Percentiles rank a stretch among this genome's conserved stretches.
phyloP scores from a whole-genome alignment of 2,888 invertebrate genomes.

The Lypha dubia region DNA sequence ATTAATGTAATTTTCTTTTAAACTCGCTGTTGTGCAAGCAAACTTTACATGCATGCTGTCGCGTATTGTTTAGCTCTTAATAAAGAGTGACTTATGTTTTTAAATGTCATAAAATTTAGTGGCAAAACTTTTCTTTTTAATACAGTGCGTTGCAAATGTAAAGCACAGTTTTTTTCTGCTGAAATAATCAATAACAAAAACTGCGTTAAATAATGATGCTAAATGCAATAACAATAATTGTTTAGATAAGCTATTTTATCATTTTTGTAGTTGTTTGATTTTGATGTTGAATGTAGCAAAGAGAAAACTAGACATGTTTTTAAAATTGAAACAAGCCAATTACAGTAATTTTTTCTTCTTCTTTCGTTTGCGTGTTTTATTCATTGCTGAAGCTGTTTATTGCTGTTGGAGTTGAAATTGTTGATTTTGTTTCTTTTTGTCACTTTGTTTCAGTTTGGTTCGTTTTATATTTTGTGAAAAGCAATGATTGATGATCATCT shows the following conservation, averaged over 20 bases:
- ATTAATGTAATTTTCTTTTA: too few relatives aligned
- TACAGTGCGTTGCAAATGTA: slow-evolving; percentile 42
- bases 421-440: slow-evolving; percentile 45
- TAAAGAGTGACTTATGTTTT: background rate
- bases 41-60: background rate
- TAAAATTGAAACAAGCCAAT: slow-evolving; percentile 66
- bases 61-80: background rate
- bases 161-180: slow-evolving; percentile 46
- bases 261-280: slow-evolving; percentile 4
- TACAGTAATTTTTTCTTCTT: slow-evolving; percentile 56
- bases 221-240: slow-evolving; percentile 67
- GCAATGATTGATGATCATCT: slow-evolving; percentile 71
- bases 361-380: slow-evolving; percentile 10
- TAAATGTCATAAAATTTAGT: slow-evolving; percentile 39
- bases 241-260: slow-evolving; percentile 31
- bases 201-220: slow-evolving; percentile 61
- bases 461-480: slow-evolving; percentile 66
- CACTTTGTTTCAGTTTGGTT: slow-evolving; percentile 33
- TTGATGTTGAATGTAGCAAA: slow-evolving; percentile 57
- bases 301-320: slow-evolving; percentile 72
- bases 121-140: slow-evolving; percentile 56
- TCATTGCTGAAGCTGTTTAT: slow-evolving; percentile 38
- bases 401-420: slow-evolving; percentile 41
- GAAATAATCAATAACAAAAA: slow-evolving; percentile 13
- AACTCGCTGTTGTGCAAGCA: background rate